phyloP scores from a whole-genome alignment of 2,797 vertebrate species.

The Cossypha dichroa region DNA sequence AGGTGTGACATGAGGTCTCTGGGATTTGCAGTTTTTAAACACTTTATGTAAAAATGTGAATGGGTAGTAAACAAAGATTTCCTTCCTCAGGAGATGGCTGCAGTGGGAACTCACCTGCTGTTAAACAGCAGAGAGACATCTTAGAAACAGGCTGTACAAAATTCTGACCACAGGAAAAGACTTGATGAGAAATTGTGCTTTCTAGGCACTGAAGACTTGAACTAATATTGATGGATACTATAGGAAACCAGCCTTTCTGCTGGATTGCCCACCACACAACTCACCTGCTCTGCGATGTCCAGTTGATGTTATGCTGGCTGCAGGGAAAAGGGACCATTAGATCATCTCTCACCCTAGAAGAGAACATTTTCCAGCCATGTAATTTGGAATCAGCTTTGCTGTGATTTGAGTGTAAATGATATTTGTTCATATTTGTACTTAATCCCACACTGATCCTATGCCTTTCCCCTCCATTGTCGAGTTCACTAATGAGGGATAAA shows the following conservation, averaged over 20 bases:
- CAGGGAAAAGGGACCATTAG: not conserved
- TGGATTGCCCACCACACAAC: not conserved
- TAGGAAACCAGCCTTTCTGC: not conserved
- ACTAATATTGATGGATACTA: not conserved
- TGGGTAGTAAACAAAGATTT: not conserved
- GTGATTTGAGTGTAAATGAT: not conserved
- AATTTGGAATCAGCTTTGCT: not conserved
- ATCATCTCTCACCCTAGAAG: not conserved
- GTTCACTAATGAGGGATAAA: not conserved
- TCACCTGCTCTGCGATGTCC: not conserved
- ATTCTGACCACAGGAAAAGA: not conserved
- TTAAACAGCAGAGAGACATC: not conserved
- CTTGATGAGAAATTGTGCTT: not conserved
- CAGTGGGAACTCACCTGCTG: not conserved
- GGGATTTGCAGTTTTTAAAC: not conserved
- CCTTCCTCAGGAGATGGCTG: not conserved
- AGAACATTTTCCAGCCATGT: not conserved
- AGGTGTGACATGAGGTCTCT: too few species aligned
- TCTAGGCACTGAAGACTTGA: not conserved
- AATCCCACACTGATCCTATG: not conserved
- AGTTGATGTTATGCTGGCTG: not conserved
- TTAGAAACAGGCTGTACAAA: not conserved
- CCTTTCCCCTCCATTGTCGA: fast-evolving
- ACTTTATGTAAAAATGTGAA: not conserved
- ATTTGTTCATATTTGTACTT: not conserved